A percentile compares a stretch with the other conserved stretches of the same genome.
Evolutionary conservation across 2,888 invertebrate species (phyloP).

Genomic region (Pediacus dermestoides): DNA sequence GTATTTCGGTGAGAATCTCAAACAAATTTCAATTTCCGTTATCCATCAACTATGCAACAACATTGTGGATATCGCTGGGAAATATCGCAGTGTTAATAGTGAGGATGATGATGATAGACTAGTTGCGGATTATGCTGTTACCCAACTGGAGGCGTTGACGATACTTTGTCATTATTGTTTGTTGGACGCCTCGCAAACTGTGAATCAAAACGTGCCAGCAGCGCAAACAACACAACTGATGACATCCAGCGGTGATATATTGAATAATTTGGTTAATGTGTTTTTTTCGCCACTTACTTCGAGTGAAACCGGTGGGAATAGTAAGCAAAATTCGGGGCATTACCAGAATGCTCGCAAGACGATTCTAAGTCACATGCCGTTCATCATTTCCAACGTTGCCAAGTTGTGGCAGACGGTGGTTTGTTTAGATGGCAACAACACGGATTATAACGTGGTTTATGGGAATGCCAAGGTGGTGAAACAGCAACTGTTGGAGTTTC

Average conservation of each 20-base stretch:
- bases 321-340: slow-evolving; percentile 46
- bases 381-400: slow-evolving; percentile 76
- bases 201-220: slow-evolving; percentile 41
- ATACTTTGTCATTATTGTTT: slow-evolving; percentile 77
- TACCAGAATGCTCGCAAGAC: slow-evolving; percentile 63
- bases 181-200: slow-evolving; percentile 57
- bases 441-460: slow-evolving; percentile 55
- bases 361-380: slow-evolving; percentile 73
- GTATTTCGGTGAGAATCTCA: slow-evolving; percentile 72
- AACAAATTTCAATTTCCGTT: slow-evolving; percentile 72
- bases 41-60: slow-evolving; percentile 77
- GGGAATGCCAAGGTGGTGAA: slow-evolving; percentile 67
- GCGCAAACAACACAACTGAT: slow-evolving; percentile 50
- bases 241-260: slow-evolving; percentile 66
- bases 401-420: slow-evolving; percentile 73
- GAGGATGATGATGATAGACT: slow-evolving; percentile 52
- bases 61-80: slow-evolving; percentile 58
- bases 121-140: slow-evolving; percentile 75
- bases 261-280: slow-evolving; percentile 77
- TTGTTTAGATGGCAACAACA: slow-evolving; percentile 38
- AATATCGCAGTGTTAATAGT: slow-evolving; percentile 39
- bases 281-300: slow-evolving; percentile 64
- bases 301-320: slow-evolving; percentile 40
- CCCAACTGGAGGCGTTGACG: slow-evolving; percentile 73
- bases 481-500: slow-evolving; percentile 74